Conservation (phyloP, 2,113 vertebrate genomes). For the Limnothrissa miodon region DNA sequence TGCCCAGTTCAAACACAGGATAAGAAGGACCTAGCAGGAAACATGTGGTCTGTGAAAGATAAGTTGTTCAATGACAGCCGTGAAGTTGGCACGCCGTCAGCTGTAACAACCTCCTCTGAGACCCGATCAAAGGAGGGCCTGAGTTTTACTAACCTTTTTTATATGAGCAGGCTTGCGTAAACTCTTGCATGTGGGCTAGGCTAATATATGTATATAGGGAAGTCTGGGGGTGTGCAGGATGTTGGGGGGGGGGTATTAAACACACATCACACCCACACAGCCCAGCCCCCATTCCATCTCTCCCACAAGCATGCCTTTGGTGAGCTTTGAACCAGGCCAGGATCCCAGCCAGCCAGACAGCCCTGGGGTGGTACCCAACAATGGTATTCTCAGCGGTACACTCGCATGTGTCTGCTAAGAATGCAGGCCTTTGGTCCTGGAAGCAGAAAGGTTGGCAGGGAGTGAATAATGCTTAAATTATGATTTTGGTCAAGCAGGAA, state of each 20-base stretch:
- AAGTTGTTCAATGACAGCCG: conserved; percentile 33
- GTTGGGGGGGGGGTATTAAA: not conserved
- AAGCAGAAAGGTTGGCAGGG: too few relatives aligned
- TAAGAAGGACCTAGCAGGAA: conserved; percentile 43
- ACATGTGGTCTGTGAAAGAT: conserved; percentile 54
- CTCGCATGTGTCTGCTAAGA: conserved; percentile 14
- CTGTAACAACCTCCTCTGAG: not conserved
- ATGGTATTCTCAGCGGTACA: too few relatives aligned
- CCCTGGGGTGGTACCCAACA: too few relatives aligned
- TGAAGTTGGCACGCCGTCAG: not conserved
- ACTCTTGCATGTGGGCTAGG: not conserved
- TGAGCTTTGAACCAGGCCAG: not conserved
- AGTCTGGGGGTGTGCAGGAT: not conserved
- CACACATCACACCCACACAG: not conserved
- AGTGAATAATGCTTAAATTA: too few relatives aligned
- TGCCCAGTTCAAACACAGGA: conserved; percentile 47
- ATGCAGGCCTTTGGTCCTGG: too few relatives aligned
- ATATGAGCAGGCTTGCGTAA: not conserved
- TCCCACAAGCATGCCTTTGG: not conserved
- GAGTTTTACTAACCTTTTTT: not conserved
- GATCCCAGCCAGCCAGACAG: too few relatives aligned
- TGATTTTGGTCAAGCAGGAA: not conserved
- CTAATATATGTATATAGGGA: not conserved
- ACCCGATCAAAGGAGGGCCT: not conserved
- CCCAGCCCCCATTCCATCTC: not conserved